A percentile compares a stretch with the other conserved stretches of the same genome.
Conservation (phyloP, 2,113 vertebrate genomes). For the Halcyon senegalensis region DNA sequence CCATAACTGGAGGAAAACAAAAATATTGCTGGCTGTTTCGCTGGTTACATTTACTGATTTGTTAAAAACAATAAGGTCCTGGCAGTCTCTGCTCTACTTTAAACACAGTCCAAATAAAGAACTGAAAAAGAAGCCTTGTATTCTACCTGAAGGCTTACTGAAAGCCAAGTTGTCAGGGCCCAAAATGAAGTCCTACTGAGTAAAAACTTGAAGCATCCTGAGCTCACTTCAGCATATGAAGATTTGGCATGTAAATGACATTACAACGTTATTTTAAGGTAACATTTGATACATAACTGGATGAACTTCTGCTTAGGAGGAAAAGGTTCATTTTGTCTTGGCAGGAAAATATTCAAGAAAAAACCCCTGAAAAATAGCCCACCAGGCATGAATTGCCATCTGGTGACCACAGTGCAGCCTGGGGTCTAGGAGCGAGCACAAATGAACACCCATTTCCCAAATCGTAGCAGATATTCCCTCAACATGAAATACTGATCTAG, state of each 20-base stretch:
- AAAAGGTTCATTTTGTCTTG: background rate
- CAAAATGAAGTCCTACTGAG: background rate
- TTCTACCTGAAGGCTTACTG: conserved; percentile 2
- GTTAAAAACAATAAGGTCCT: background rate
- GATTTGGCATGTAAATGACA: background rate
- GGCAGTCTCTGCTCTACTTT: background rate
- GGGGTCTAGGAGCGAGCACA: background rate
- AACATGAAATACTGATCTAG: background rate
- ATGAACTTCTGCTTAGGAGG: background rate
- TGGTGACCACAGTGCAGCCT: too few relatives aligned
- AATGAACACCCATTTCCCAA: background rate
- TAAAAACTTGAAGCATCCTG: background rate
- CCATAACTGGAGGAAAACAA: background rate
- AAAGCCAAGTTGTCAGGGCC: background rate
- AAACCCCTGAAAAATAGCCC: background rate
- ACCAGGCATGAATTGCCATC: background rate
- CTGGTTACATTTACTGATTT: background rate
- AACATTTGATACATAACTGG: background rate
- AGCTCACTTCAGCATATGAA: background rate
- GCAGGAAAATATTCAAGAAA: background rate
- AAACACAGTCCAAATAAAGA: background rate
- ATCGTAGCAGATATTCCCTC: background rate
- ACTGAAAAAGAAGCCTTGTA: background rate
- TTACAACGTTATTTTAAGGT: background rate
- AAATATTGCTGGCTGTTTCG: background rate